These are phyloP conservation scores for Anguilla pacifica DNA, from an alignment of 2,797 vertebrate genomes.

Conservation along the genomic window DNA sequence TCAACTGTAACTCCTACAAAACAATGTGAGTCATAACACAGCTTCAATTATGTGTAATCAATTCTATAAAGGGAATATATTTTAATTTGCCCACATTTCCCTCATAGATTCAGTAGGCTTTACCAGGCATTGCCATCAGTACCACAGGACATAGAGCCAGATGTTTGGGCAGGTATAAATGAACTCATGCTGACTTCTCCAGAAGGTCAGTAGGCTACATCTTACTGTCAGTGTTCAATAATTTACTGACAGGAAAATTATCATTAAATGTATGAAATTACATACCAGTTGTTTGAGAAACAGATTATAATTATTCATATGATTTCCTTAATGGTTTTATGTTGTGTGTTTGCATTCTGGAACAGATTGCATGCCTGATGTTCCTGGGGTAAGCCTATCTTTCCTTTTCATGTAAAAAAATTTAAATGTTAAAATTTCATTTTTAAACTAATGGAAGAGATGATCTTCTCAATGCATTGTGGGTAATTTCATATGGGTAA, in stretches of 20 bases:
- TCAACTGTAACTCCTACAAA: conserved; percentile 35
- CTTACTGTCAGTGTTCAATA: too few species aligned
- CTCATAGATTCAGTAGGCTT: conserved; percentile 36
- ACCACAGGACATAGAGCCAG: conserved; percentile 26
- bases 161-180: conserved; percentile 24
- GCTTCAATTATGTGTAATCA: background rate
- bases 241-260: background rate
- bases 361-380: conserved; percentile 57
- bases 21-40: conserved; percentile 39
- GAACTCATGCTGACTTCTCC: conserved; percentile 23
- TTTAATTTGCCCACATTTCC: background rate
- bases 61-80: background rate
- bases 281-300: background rate
- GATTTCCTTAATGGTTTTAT: background rate
- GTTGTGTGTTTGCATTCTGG: conserved; percentile 13
- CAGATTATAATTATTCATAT: background rate
- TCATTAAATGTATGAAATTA: background rate
- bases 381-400: conserved; percentile 53
- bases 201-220: conserved; percentile 28
- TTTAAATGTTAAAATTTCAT: too few species aligned
- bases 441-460: too few species aligned
- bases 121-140: conserved; percentile 16
- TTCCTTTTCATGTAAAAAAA: too few species aligned
- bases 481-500: background rate
- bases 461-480: background rate